Conservation (phyloP, 2,113 vertebrate species). For the Tachycineta bicolor region DNA sequence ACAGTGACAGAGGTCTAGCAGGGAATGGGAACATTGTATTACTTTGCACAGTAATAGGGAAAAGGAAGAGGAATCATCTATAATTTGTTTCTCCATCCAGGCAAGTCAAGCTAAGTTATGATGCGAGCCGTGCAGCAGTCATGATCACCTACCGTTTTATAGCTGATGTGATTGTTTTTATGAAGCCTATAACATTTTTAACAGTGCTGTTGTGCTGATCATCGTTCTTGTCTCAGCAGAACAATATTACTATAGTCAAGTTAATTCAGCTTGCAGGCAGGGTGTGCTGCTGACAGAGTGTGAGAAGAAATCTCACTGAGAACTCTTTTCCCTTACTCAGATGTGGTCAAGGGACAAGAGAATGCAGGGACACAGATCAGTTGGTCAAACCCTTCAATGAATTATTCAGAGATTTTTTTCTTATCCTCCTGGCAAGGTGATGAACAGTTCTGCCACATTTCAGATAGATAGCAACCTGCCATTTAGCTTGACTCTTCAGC, state of each 20-base stretch:
- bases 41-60: conserved; percentile 54
- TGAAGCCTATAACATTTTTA: conserved; percentile 72
- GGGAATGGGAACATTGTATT: conserved; percentile 32
- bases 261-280: conserved; percentile 50
- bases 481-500: conserved; percentile 26
- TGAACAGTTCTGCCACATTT: not conserved
- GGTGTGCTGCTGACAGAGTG: not conserved
- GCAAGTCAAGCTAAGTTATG: conserved; percentile 74
- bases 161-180: conserved; percentile 77
- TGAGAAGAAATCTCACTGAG: conserved; percentile 7
- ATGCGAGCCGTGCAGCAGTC: conserved; percentile 50
- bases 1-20: conserved; percentile 40
- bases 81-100: conserved; percentile 76
- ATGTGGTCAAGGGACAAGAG: not conserved
- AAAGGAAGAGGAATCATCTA: conserved; percentile 47
- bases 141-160: conserved; percentile 77
- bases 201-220: conserved; percentile 64
- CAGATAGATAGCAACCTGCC: conserved; percentile 10
- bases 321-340: not conserved
- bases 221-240: conserved; percentile 68
- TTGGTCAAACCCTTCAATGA: conserved; percentile 1
- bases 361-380: not conserved
- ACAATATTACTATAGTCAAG: conserved; percentile 61
- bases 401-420: conserved; percentile 51
- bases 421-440: not conserved